Conservation (phyloP, 2,113 vertebrate genomes). For the Crypturellus undulatus region DNA sequence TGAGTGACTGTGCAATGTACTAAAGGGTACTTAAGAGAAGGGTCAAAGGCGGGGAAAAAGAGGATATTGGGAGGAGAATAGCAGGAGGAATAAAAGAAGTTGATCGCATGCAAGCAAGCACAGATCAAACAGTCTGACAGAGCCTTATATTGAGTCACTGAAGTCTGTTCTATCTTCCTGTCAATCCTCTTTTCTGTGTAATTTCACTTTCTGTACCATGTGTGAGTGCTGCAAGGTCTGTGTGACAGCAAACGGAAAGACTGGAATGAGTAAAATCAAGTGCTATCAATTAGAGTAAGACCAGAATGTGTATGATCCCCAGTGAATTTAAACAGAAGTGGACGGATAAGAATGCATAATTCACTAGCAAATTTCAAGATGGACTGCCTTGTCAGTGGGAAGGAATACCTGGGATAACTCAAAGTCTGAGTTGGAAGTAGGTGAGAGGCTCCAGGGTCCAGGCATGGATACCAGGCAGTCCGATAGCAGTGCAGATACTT, state of each 20-base stretch:
- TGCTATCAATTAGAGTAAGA: neutral
- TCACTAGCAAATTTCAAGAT: neutral
- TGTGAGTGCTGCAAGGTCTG: neutral
- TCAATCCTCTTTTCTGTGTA: neutral
- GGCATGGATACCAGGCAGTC: neutral
- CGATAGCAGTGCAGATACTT: neutral
- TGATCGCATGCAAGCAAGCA: neutral
- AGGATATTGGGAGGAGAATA: neutral
- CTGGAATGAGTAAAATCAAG: neutral
- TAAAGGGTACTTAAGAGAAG: neutral
- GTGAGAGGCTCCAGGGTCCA: rapidly evolving
- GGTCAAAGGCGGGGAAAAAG: neutral
- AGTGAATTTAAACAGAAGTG: neutral
- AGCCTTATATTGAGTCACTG: neutral
- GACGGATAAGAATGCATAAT: neutral
- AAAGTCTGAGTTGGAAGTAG: neutral
- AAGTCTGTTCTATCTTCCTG: neutral
- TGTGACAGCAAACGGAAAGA: neutral
- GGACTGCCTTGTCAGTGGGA: neutral
- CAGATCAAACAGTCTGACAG: neutral
- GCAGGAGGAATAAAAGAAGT: rapidly evolving
- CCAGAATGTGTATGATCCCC: rapidly evolving
- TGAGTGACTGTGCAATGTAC: neutral
- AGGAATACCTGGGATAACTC: neutral
- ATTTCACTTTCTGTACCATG: neutral